phyloP scores from a whole-genome alignment of 2,888 invertebrate genomes.

The Trichogramma evanescens region DNA sequence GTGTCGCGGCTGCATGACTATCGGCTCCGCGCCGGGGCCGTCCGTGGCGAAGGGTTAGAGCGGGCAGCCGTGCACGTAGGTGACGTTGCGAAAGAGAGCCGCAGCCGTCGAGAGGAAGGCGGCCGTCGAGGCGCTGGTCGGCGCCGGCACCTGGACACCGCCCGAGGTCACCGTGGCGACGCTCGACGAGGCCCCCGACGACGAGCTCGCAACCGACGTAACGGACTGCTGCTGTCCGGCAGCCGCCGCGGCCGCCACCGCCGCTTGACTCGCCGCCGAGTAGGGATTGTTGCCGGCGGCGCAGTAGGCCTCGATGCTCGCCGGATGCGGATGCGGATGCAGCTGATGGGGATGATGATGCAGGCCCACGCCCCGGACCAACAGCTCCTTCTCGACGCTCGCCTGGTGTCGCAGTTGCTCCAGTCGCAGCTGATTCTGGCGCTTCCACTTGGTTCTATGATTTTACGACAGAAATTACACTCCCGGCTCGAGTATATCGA shows the following conservation, averaged over 20 bases:
- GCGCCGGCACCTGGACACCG: slow-evolving; percentile 41
- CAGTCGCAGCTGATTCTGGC: slow-evolving; percentile 77
- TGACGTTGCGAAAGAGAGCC: slow-evolving; percentile 66
- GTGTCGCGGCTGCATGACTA: too few species aligned
- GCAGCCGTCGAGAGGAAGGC: slow-evolving; percentile 63
- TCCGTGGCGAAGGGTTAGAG: slow-evolving; percentile 48
- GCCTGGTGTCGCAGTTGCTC: slow-evolving; percentile 83
- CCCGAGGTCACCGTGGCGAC: slow-evolving; percentile 47
- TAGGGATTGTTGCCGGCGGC: slow-evolving; percentile 8
- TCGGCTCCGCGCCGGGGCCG: neutral
- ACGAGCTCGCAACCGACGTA: neutral
- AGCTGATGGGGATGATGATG: slow-evolving; percentile 42
- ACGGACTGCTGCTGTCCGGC: too few species aligned
- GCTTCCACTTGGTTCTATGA: slow-evolving; percentile 80
- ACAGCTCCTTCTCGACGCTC: slow-evolving; percentile 63
- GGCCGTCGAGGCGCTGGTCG: slow-evolving; percentile 50
- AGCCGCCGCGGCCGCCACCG: neutral
- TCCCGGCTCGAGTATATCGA: neutral
- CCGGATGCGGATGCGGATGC: slow-evolving; percentile 38
- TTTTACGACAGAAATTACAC: neutral
- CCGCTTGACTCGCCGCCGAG: slow-evolving; percentile 47
- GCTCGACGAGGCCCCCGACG: neutral
- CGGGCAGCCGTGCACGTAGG: slow-evolving; percentile 67
- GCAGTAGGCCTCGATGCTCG: slow-evolving; percentile 30
- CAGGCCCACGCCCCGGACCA: slow-evolving; percentile 45